Base-by-base conservation (phyloP, 2,113 vertebrate genomes). In the Bostrychus sinensis region DNA sequence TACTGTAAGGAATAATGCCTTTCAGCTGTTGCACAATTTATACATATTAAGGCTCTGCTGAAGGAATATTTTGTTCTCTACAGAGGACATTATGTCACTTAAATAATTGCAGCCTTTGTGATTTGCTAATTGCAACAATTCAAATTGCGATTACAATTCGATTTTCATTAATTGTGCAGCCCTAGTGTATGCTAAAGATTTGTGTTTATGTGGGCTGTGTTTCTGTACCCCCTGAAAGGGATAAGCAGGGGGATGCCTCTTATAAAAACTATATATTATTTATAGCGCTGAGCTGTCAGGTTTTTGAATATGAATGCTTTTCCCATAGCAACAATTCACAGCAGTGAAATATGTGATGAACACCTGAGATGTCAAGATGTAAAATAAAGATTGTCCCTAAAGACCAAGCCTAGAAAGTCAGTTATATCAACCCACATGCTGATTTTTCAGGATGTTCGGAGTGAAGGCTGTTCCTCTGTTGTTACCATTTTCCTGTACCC, bases 241-340 rank as follows among this genome's bases (percentile, higher is more conserved):
- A 42, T 65, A 75, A 46, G 38, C 45, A 63, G 72, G 62, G 71
- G 39, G 61, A 70, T 41, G 26, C 54, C 26, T 41, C 48, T 45
- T 73, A 32, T 56, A 50, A 51, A 38, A 55, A 36, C 13, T 6
- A 46, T 81, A 53, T 62, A 62, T 75, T 79, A 76, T 78, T 82
- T 70, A 74, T 65, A 54, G 50, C 26, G 46, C 20, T 12, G 22
- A 66, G 63, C 51, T 34, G 36, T 57, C 59, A 60, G 30, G 19
- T 72, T 48, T 48, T 72, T 66, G 59, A 73, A 62, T 70, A 48
- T 62, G 48, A 76, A 54, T 51, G 7, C 1, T 8, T 60, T 34
- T 59, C 28, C 28, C 30, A 58, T 28, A 48, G 72, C 46, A 62
- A 22, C 39, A 51, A 69, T 62, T 60, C 59, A 34, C 37, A 41